Evolutionary conservation across 2,888 invertebrate species (phyloP).

Genomic region (Pandemis cinnamomeana): DNA sequence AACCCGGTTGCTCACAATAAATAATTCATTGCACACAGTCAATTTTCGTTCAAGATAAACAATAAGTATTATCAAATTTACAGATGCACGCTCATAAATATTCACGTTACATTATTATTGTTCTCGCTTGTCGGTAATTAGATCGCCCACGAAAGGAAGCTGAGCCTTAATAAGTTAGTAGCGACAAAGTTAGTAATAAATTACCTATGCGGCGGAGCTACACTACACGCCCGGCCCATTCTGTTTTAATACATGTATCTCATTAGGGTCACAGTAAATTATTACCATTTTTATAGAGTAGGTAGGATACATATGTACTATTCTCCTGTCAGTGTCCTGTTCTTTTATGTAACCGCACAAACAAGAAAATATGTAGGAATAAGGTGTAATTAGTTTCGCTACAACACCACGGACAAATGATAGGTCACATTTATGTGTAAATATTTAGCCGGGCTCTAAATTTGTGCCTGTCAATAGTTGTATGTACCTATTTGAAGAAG

Average conservation of each 20-base stretch:
- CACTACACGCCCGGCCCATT: conserved; percentile 55
- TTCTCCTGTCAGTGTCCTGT: conserved; percentile 35
- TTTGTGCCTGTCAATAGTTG: conserved; percentile 63
- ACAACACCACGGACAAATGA: conserved; percentile 8
- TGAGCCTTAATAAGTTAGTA: conserved; percentile 72
- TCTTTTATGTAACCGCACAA: conserved; percentile 19
- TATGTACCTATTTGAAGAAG: conserved; percentile 54
- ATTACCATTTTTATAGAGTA: conserved; percentile 40
- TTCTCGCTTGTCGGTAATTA: conserved; percentile 82
- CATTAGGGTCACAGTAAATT: conserved; percentile 61
- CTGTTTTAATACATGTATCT: conserved; percentile 59
- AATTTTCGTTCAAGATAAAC: conserved; percentile 81
- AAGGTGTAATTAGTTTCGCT: neutral
- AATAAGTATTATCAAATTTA: conserved; percentile 75
- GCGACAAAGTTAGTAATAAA: conserved; percentile 75
- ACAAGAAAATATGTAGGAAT: conserved; percentile 21
- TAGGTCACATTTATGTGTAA: conserved; percentile 35
- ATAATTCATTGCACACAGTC: conserved; percentile 83
- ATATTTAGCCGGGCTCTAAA: conserved; percentile 48
- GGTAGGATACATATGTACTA: conserved; percentile 33
- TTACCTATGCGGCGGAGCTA: conserved; percentile 59
- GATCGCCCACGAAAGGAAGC: conserved; percentile 81
- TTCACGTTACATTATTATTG: conserved; percentile 81
- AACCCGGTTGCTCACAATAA: conserved; percentile 80
- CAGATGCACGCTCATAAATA: conserved; percentile 78